A percentile compares a stretch with the other conserved stretches of the same genome.
Evolutionary conservation across 2,797 vertebrate genomes (phyloP).

Genomic region (Girardinus metallicus): DNA sequence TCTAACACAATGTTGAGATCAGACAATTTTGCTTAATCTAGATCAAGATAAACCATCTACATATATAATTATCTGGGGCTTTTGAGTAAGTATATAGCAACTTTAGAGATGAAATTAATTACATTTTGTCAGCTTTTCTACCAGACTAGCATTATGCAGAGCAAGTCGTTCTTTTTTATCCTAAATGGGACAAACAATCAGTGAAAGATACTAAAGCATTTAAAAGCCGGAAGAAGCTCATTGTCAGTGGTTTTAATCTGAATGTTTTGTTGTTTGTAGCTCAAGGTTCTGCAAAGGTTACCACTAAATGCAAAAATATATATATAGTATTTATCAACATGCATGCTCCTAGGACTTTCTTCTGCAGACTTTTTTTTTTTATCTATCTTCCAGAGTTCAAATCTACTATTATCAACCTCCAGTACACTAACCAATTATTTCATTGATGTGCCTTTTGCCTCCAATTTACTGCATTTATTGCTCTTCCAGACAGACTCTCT

Average conservation of each 20-base stretch:
- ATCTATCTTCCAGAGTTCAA: neutral
- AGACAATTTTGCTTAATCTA: neutral
- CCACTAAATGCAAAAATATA: neutral
- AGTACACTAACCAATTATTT: neutral
- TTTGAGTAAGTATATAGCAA: neutral
- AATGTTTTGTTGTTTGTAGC: neutral
- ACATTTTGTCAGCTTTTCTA: neutral
- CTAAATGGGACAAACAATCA: neutral
- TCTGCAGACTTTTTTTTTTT: neutral
- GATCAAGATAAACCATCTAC: neutral
- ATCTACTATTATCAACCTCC: neutral
- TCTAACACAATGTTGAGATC: neutral
- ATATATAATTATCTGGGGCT: neutral
- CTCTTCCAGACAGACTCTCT: neutral
- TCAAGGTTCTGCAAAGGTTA: neutral
- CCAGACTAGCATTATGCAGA: neutral
- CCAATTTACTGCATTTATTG: neutral
- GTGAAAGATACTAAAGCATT: neutral
- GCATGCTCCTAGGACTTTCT: neutral
- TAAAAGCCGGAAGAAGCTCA: neutral
- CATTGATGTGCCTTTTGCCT: neutral
- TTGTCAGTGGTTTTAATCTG: neutral
- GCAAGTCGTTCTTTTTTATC: neutral
- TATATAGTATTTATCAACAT: neutral
- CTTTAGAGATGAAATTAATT: neutral